Evolutionary conservation across 2,888 invertebrate genomes (phyloP), one percentile per base, ranked within the genome.

Genomic region (Marasmarcha lunaedactyla): DNA sequence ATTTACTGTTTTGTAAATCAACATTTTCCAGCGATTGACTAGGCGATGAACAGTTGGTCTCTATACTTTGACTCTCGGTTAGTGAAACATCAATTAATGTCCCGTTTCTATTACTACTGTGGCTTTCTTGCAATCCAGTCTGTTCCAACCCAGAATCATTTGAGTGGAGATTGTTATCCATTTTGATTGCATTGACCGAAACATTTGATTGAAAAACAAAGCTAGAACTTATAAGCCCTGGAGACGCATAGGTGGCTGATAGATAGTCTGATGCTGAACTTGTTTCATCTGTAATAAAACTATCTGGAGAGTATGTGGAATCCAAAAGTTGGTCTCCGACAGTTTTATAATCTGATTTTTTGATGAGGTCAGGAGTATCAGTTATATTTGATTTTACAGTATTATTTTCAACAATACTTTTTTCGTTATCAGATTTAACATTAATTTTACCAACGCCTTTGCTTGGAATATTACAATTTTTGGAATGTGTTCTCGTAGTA

Each of bases 81-180:
- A 76, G 50, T 2, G 78, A 78, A 40, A 69, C 46, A 43, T 77
- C 76, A 25, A 73, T 68, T 43, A 74, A 50, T 34, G 74, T 73
- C 25, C 72, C 59, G 49, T 76, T 74, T 59, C 65, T 72, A 42
- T 71, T 68, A 45, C 71, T 73, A 43, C 57, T 71, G 13, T 69
- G 53, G 44, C 71, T 76, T 48, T 74, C 76, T 42, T 69, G 52
- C 52, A 71, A 53, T 27, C 71, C 74, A 37, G 78, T 74, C 41
- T 72, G 79, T 47, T 84, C 84, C 46, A 83, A 52, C 9, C 79
- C 84, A 7, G 84, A 84, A 62, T 85, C 84, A 25, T 76, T 77
- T 42, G 76, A 65, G 25, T 69, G 72, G 45, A 70, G 63, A 42
- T 60, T 61, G 37, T 73, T 71, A 45, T 83, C 81, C 73, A 81